Base-by-base conservation (phyloP, 2,113 vertebrate species). In the Coracopsis vasa region DNA sequence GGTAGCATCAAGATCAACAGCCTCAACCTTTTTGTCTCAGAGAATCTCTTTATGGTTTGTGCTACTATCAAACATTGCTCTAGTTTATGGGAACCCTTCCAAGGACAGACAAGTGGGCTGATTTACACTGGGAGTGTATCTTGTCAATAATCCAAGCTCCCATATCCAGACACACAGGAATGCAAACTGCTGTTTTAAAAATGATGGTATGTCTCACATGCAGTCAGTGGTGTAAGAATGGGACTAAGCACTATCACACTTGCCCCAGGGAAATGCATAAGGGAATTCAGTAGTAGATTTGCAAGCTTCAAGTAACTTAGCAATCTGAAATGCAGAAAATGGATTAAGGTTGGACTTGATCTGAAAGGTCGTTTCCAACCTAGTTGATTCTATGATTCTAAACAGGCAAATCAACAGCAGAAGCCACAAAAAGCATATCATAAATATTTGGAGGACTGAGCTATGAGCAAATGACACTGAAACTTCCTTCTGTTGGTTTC, bases 371-470 rank as follows among this genome's bases (percentile, higher is more conserved):
- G 24, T 35, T 58, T 35, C 56, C 33, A 58, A 24, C 33, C 21
- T 10, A 58, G 21, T 23, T 16, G 33, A 10, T 24, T 35, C 33
- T 35, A 58, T 58, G 56, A 58, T 35, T 58, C 33, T 5, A 61
- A 24, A 60, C 47, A 89, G 27, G 29, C 42, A 73, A 48, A 71
- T 39, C 9, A 84, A 71, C 14, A 51, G n/a, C 17, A 64, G 29
- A 27, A 73, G 9, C 41, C 42, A 27, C 27, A 54, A 42, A 71
- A 83, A 37, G 4, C 9, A 0, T 6, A 54, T 8, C 4, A 15
- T 0, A n/a, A 5, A 15, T 18, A 41, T 1, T 24, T 45, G 21
- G n/a, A 92, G 13, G n/a, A 65, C 44, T 1, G 3, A 62, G 20
- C 25, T 39, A 24, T 5, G 8, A 75, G 7, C 29, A 72, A 69